phyloP scores from a whole-genome alignment of 2,113 vertebrate species.

The Cynopterus brachyotis region DNA sequence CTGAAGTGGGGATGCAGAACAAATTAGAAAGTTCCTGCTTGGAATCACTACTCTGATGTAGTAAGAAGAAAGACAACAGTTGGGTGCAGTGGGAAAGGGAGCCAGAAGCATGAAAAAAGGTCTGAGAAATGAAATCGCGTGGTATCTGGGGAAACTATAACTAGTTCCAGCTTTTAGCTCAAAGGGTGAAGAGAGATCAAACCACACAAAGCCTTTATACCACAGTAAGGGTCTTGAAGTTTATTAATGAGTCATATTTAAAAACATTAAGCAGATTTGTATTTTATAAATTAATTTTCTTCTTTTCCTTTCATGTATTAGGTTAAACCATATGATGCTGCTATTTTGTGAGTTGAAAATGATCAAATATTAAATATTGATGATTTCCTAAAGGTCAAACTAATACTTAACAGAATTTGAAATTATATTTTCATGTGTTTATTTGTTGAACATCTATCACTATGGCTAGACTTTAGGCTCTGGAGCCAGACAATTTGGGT shows the following conservation, averaged over 20 bases:
- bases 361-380: neutral
- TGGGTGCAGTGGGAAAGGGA: neutral
- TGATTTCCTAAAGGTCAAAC: neutral
- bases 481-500: neutral
- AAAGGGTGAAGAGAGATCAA: neutral
- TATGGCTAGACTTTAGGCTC: neutral
- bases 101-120: neutral
- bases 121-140: neutral
- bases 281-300: neutral
- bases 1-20: neutral
- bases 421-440: neutral
- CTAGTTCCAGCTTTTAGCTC: neutral
- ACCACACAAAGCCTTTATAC: neutral
- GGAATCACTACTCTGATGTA: neutral
- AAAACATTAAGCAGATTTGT: neutral
- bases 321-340: neutral
- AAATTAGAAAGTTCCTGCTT: neutral
- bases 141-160: neutral
- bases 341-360: neutral
- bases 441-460: neutral
- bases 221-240: neutral
- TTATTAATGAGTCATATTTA: neutral
- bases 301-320: neutral
- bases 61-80: neutral
- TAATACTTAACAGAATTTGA: slow-evolving; percentile 1